These are phyloP conservation scores for Cromileptes altivelis DNA, from an alignment of 2,113 vertebrate genomes.

Conservation along the genomic window DNA sequence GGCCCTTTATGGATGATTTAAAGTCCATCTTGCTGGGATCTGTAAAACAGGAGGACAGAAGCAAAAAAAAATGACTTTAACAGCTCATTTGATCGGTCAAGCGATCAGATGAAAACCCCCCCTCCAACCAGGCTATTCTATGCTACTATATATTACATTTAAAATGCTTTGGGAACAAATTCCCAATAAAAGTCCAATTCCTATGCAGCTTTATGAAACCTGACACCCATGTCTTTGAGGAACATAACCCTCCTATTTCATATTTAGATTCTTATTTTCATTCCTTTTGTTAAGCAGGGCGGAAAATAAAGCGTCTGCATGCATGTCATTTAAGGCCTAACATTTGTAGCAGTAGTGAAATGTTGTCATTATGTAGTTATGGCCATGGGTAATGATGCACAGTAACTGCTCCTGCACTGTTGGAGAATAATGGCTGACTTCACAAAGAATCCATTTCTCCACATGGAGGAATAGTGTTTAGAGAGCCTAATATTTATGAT, in stretches of 20 bases:
- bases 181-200: too few species aligned
- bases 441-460: slow-evolving; percentile 61
- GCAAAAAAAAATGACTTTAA: background rate
- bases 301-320: slow-evolving; percentile 23
- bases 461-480: slow-evolving; percentile 69
- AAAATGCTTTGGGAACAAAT: too few species aligned
- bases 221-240: background rate
- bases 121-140: too few species aligned
- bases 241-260: slow-evolving; percentile 15
- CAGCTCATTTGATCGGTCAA: background rate
- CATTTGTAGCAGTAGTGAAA: slow-evolving; percentile 46
- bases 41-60: background rate
- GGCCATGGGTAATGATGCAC: slow-evolving; percentile 70
- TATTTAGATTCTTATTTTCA: slow-evolving; percentile 29
- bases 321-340: slow-evolving; percentile 34
- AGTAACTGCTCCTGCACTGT: slow-evolving; percentile 53
- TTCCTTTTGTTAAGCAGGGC: slow-evolving; percentile 44
- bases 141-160: too few species aligned
- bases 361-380: slow-evolving; percentile 68
- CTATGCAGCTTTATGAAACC: too few species aligned
- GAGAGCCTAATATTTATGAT: slow-evolving; percentile 50
- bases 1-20: slow-evolving; percentile 8
- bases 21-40: background rate
- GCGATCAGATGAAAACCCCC: background rate
- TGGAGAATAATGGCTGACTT: slow-evolving; percentile 64